Conservation (phyloP, 92 coral and sea anemone genomes). For the Chrysogorgia sp. region DNA sequence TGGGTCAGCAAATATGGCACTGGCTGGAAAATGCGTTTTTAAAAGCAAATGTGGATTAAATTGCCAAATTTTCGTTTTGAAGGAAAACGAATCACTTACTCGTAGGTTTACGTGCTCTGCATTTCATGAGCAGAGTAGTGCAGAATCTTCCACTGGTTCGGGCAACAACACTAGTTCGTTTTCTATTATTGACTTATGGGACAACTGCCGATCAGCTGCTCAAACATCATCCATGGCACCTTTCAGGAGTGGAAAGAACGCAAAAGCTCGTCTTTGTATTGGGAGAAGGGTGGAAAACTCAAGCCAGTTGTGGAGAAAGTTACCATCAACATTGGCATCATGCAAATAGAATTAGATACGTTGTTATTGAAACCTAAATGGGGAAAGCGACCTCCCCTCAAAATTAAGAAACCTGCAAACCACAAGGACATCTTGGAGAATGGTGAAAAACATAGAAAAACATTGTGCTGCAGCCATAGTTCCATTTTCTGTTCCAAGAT, state of each 20-base stretch:
- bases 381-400: slow-evolving; percentile 49
- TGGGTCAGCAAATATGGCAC: no score
- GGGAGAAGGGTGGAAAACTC: slow-evolving; percentile 17
- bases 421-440: slow-evolving; percentile 28
- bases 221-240: neutral
- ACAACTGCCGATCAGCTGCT: neutral
- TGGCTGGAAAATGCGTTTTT: no score
- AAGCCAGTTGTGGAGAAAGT: slow-evolving; percentile 22
- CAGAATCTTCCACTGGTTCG: no score
- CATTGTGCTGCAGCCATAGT: slow-evolving; percentile 58
- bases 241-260: slow-evolving; percentile 34
- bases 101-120: no score
- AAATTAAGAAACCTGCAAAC: slow-evolving; percentile 14
- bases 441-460: slow-evolving; percentile 43
- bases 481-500: slow-evolving; percentile 71
- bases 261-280: slow-evolving; percentile 22
- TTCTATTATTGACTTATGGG: no score
- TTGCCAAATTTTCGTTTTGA: no score
- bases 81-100: no score
- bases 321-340: slow-evolving; percentile 38
- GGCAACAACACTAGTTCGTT: no score
- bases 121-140: no score
- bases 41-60: no score
- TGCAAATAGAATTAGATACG: slow-evolving; percentile 15
- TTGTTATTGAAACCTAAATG: slow-evolving; percentile 37